Percentiles rank a stretch among this genome's conserved stretches.
Conservation (phyloP, 2,888 invertebrate genomes). For the Imbricaverruca yamaguchii region DNA sequence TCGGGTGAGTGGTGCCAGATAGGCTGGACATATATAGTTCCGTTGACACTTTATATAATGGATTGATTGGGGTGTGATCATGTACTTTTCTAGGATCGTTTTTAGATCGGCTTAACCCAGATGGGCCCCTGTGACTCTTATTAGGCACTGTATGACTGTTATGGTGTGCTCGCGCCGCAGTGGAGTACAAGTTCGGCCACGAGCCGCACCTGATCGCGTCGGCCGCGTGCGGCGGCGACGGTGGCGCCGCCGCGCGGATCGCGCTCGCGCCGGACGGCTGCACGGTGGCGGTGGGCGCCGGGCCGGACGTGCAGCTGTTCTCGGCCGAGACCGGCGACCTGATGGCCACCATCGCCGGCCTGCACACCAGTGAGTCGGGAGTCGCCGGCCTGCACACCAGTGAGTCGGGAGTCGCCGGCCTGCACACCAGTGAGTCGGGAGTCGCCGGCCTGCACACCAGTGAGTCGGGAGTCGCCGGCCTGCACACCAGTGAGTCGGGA, state of each 20-base stretch:
- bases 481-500: constrained; percentile 46
- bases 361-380: constrained; percentile 46
- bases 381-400: constrained; percentile 55
- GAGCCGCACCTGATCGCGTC: constrained; percentile 62
- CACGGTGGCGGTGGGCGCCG: constrained; percentile 62
- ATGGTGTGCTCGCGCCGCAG: constrained; percentile 46
- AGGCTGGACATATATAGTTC: too few relatives aligned
- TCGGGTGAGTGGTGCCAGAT: too few relatives aligned
- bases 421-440: constrained; percentile 46
- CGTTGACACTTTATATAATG: too few relatives aligned
- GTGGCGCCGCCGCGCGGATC: constrained; percentile 47
- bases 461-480: constrained; percentile 52
- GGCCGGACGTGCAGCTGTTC: constrained; percentile 59
- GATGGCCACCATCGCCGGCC: constrained; percentile 58
- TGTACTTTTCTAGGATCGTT: too few relatives aligned
- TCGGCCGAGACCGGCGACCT: constrained; percentile 57
- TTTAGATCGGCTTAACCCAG: too few relatives aligned
- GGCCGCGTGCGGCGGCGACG: constrained; percentile 50
- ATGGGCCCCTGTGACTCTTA: too few relatives aligned
- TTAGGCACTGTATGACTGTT: too few relatives aligned
- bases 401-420: constrained; percentile 52
- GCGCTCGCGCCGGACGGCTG: constrained; percentile 72
- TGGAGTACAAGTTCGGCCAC: constrained; percentile 69
- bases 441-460: constrained; percentile 55
- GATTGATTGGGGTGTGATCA: too few relatives aligned